Percentiles rank a stretch among this genome's conserved stretches.
Evolutionary conservation across 2,113 vertebrate genomes (phyloP).

Genomic region (Bothrops jararaca): DNA sequence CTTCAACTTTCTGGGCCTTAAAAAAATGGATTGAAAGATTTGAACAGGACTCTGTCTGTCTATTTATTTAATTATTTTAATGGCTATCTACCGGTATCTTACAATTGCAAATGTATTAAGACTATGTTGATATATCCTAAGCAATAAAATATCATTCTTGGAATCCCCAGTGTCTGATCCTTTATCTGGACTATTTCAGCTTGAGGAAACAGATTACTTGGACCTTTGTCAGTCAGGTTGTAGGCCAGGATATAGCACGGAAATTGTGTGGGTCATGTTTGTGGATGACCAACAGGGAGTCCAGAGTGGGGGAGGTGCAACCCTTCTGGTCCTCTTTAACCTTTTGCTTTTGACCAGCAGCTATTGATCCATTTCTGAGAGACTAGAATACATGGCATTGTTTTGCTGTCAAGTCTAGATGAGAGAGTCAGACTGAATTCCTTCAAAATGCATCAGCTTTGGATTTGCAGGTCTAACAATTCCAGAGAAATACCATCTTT

Average conservation of each 20-base stretch:
- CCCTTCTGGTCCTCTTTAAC: not conserved
- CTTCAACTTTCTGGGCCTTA: not conserved
- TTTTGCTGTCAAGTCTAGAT: not conserved
- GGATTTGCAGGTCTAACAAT: not conserved
- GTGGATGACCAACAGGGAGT: not conserved
- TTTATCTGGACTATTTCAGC: not conserved
- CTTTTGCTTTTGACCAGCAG: not conserved
- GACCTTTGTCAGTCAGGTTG: not conserved
- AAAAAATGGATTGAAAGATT: not conserved
- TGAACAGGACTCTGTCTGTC: not conserved
- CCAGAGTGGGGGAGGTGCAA: not conserved
- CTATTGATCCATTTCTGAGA: not conserved
- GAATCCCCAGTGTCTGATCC: not conserved
- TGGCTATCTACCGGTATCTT: not conserved
- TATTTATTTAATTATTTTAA: no score
- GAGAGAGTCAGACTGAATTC: not conserved
- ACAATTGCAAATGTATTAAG: not conserved
- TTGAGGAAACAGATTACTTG: not conserved
- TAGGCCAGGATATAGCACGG: not conserved
- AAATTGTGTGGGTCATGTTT: not conserved
- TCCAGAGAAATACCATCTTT: not conserved
- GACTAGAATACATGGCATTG: not conserved
- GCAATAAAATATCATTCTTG: not conserved
- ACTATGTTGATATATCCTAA: not conserved
- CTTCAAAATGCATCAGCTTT: not conserved